Evolutionary conservation across 2,113 vertebrate genomes (phyloP).

Genomic region (Tachysurus vachellii): DNA sequence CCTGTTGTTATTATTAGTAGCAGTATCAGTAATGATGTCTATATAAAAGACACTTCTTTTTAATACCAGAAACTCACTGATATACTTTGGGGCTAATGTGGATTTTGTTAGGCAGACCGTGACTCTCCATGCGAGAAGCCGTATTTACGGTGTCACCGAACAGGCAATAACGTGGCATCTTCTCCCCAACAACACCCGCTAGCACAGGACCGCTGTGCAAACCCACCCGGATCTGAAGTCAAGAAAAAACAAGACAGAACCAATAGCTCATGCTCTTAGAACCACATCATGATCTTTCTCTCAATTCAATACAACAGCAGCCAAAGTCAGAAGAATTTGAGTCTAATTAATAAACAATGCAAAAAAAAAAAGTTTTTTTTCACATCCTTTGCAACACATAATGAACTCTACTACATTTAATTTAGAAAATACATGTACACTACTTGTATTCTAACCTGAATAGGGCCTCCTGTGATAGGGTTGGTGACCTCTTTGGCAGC

Average conservation of each 20-base stretch:
- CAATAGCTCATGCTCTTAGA: neutral
- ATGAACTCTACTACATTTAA: neutral
- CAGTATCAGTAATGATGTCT: neutral
- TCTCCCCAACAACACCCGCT: constrained; percentile 76
- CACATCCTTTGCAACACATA: neutral
- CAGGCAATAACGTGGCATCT: constrained; percentile 75
- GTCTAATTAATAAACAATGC: neutral
- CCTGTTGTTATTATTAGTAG: neutral
- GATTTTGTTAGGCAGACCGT: constrained; percentile 72
- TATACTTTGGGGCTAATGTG: constrained; percentile 66
- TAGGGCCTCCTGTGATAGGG: constrained; percentile 67
- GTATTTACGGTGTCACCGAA: constrained; percentile 80
- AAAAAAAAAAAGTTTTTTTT: neutral
- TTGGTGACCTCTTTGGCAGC: constrained; percentile 71
- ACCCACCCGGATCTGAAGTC: constrained; percentile 70
- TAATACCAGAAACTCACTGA: neutral
- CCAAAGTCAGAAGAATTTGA: neutral
- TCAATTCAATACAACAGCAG: neutral
- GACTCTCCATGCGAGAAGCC: constrained; percentile 76
- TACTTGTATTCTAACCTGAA: constrained; percentile 63
- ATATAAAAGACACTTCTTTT: neutral
- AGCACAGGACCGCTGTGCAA: constrained; percentile 73
- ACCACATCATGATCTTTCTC: neutral
- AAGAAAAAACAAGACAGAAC: neutral
- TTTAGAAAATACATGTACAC: neutral